Percentiles rank a stretch among this genome's conserved stretches.
These are phyloP conservation scores for Anolis apletophallus DNA, from an alignment of 2,797 vertebrate genomes.

Conservation along the genomic window DNA sequence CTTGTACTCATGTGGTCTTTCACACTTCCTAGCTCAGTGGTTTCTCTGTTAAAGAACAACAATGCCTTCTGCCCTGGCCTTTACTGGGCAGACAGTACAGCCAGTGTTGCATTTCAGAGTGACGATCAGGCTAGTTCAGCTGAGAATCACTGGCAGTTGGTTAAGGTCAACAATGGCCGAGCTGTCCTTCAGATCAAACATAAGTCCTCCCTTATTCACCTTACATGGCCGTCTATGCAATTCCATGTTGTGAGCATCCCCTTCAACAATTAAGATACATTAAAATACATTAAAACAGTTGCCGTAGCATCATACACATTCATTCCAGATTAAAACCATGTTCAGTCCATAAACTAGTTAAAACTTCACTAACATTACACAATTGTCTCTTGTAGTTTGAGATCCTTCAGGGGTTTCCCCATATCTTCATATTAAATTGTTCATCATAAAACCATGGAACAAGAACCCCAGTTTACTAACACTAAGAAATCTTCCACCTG, in stretches of 20 bases:
- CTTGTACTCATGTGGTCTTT: neutral
- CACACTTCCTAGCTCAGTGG: fast-evolving
- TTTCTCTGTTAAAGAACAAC: neutral
- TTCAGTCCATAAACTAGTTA: no score
- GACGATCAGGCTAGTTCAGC: neutral
- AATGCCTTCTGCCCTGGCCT: neutral
- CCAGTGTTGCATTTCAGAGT: neutral
- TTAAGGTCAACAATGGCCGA: neutral
- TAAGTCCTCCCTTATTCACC: neutral
- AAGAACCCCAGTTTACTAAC: no score
- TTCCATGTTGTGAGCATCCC: neutral
- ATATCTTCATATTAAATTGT: neutral
- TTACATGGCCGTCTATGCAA: neutral
- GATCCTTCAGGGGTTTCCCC: neutral
- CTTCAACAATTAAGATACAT: no score
- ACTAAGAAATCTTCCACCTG: neutral
- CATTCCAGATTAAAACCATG: no score
- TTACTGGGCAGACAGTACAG: neutral
- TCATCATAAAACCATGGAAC: neutral
- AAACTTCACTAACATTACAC: no score
- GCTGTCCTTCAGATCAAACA: neutral
- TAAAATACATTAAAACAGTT: no score
- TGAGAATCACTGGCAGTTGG: neutral
- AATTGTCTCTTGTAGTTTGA: neutral
- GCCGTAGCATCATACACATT: no score